A percentile compares a stretch with the other conserved stretches of the same genome.
phyloP scores from a whole-genome alignment of 2,797 vertebrate genomes.

The Poecile montanus region DNA sequence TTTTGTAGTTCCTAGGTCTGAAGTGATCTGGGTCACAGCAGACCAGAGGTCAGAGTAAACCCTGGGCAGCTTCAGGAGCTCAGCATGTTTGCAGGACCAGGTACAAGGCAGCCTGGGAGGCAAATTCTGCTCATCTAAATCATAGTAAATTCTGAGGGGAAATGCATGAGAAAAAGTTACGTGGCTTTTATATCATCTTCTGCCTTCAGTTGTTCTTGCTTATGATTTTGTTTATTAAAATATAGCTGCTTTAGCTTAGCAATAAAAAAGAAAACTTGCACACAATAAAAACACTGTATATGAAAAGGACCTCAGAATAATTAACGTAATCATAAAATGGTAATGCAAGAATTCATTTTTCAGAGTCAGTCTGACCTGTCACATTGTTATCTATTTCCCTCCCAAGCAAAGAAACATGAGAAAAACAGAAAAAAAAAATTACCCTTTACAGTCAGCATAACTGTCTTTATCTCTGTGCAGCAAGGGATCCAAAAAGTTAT shows the following conservation, averaged over 20 bases:
- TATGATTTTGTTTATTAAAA: not conserved
- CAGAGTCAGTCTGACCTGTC: not conserved
- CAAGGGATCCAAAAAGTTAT: not conserved
- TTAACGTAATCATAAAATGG: not conserved
- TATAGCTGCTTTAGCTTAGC: not conserved
- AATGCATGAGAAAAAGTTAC: not conserved
- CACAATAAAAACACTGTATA: not conserved
- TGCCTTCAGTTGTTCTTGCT: not conserved
- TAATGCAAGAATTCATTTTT: not conserved
- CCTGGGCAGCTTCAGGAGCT: not conserved
- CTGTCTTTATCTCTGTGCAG: not conserved
- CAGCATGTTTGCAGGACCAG: not conserved
- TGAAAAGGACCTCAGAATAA: not conserved
- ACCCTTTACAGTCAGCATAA: not conserved
- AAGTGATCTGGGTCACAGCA: accelerated
- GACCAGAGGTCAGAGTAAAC: not conserved
- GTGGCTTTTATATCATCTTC: accelerated
- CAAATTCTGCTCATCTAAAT: not conserved
- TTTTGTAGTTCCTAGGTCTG: not conserved
- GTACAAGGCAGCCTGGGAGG: not conserved
- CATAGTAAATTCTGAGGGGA: not conserved
- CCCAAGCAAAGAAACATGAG: not conserved
- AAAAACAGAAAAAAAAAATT: not conserved
- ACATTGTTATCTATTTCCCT: not conserved
- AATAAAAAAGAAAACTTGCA: not conserved